These are phyloP conservation scores for Hemitrygon akajei DNA, from an alignment of 2,797 vertebrate genomes.

Conservation along the genomic window DNA sequence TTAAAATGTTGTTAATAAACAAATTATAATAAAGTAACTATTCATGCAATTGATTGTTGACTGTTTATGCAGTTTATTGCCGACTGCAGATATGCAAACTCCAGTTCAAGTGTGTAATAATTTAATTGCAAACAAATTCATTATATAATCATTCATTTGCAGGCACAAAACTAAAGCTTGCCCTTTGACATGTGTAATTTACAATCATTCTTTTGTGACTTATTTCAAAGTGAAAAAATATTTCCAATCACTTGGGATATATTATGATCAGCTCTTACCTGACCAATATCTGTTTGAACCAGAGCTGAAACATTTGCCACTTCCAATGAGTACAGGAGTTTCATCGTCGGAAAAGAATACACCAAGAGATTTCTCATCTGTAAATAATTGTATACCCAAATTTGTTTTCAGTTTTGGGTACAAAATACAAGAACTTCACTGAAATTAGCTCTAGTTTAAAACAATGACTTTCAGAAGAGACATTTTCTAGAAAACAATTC, in stretches of 20 bases:
- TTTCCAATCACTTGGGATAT: background rate
- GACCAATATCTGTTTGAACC: slow-evolving; percentile 73
- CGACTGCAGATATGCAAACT: background rate
- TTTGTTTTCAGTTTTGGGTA: background rate
- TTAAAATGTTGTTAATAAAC: background rate
- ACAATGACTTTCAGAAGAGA: background rate
- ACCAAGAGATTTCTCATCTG: slow-evolving; percentile 76
- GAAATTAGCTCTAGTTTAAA: background rate
- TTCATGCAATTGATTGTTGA: background rate
- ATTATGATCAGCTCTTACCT: slow-evolving; percentile 53
- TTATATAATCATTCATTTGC: background rate
- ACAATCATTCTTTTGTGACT: background rate
- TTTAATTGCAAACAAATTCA: background rate
- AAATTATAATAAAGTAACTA: background rate
- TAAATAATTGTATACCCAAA: background rate
- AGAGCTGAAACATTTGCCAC: slow-evolving; percentile 73
- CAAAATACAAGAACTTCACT: background rate
- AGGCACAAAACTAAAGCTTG: background rate
- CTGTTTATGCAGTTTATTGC: background rate
- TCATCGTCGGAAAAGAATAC: slow-evolving; percentile 75
- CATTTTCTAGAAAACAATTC: background rate
- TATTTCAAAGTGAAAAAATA: background rate
- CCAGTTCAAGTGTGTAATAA: background rate
- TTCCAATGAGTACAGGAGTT: slow-evolving; percentile 76
- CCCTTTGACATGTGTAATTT: background rate